Evolutionary conservation across 1,140 invertebrate genomes (phyloP).

Genomic region (Oryzaephilus surinamensis): DNA sequence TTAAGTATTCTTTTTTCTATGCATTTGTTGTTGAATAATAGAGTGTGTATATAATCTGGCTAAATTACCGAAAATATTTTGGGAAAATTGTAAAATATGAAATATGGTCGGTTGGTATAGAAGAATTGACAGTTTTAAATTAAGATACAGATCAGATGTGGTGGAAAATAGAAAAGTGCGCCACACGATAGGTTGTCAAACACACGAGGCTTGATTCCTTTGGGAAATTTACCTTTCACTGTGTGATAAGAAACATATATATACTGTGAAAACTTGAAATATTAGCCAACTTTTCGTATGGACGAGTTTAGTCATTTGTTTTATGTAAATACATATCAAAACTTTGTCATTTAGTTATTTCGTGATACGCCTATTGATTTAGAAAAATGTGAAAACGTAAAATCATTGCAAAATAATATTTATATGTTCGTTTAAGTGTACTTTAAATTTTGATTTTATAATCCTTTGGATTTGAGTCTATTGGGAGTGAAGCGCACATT

Average conservation of each 20-base stretch:
- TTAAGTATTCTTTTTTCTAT: too few species aligned
- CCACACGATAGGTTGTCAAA: constrained; percentile 23
- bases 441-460: too few species aligned
- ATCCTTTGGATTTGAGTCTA: too few species aligned
- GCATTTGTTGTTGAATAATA: too few species aligned
- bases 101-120: too few species aligned
- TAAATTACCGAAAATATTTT: constrained; percentile 13
- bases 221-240: constrained; percentile 33
- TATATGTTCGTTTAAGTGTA: too few species aligned
- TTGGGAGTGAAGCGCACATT: too few species aligned
- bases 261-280: constrained; percentile 33
- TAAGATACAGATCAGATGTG: constrained; percentile 27
- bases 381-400: too few species aligned
- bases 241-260: constrained; percentile 26
- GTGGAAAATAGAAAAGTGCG: constrained; percentile 22
- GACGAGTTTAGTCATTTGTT: constrained; percentile 37
- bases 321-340: constrained; percentile 33
- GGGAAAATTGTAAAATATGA: too few species aligned
- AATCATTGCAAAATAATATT: too few species aligned
- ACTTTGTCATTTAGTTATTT: constrained; percentile 20
- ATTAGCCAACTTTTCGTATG: constrained; percentile 39
- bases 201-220: constrained; percentile 18
- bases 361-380: constrained; percentile 8
- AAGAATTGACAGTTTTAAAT: constrained; percentile 30
- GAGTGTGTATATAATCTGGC: too few species aligned